These are phyloP conservation scores for Formica exsecta DNA, from an alignment of 1,140 invertebrate genomes.

Conservation along the genomic window DNA sequence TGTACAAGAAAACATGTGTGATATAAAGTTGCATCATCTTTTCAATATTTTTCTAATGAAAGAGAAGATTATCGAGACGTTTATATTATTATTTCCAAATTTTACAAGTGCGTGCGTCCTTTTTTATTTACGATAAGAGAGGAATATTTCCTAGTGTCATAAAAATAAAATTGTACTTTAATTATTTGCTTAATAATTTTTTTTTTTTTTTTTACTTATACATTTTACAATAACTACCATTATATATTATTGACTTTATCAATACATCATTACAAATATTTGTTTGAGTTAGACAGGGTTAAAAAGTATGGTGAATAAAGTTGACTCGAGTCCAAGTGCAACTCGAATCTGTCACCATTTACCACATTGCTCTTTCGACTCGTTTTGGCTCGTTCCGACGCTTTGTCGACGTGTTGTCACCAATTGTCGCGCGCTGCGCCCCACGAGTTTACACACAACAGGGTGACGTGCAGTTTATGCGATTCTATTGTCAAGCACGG, in stretches of 20 bases:
- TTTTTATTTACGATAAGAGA: background rate
- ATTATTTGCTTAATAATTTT: background rate
- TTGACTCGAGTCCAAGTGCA: constrained; percentile 18
- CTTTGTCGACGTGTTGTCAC: constrained; percentile 84
- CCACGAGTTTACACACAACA: constrained; percentile 85
- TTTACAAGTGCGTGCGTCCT: too few relatives aligned
- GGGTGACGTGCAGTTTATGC: constrained; percentile 83
- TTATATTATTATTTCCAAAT: background rate
- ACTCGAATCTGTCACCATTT: constrained; percentile 37
- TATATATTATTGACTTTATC: background rate
- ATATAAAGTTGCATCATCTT: background rate
- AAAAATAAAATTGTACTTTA: constrained; percentile 10
- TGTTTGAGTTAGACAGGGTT: background rate
- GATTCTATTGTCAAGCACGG: constrained; percentile 80
- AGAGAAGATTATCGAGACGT: background rate
- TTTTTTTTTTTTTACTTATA: background rate
- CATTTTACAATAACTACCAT: background rate
- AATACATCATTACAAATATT: background rate
- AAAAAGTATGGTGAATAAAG: background rate
- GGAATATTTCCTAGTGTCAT: background rate
- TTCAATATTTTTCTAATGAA: background rate
- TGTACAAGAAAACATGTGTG: constrained; percentile 63
- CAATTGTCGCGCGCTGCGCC: constrained; percentile 84
- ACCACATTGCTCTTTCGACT: constrained; percentile 66
- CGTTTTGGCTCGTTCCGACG: constrained; percentile 77